Evolutionary conservation across 2,888 invertebrate species (phyloP), one percentile per base, ranked within the genome.

Genomic region (Lithophane semibrunnea): DNA sequence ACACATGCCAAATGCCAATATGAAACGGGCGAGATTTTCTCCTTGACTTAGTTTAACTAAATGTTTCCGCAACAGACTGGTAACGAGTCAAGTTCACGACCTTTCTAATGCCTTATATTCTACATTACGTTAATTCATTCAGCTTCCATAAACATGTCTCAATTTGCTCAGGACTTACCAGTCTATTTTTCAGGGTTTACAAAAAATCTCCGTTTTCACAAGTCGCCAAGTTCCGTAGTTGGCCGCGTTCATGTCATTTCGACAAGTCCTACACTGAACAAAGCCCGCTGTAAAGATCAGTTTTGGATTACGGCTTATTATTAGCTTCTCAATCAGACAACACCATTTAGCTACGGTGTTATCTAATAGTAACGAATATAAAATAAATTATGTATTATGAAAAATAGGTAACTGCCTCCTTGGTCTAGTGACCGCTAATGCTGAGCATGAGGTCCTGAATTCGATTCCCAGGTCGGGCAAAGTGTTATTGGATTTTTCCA

Each of bases 61-160:
- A 49, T 58, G n/a, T 64, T 56, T 68, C 81, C 68, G 81, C 75
- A 68, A 67, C 18, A 68, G 58, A 72, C 63, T 37, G 37, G 70
- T 63, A 5, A 21, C 9, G 4, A 78, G 68, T 58, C 56, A 78
- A 72, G 77, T 78, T 78, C 72, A 71, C 37, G 44, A 72, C 56
- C 56, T 78, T n/a, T 49, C 54, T 69, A 47, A 37, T 37, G 12
- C n/a, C 42, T 18, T 18, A 60, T 29, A 29, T 60, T 18, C 60
- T 18, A 9, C 29, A 29, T 29, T 9, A 21, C 13, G 8, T 3
- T 42, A 64, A n/a, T 37, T 63, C 12, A n/a, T 37, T 63, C 12
- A 18, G 24, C 24, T 47, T 47, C 47, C 66, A 12, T 47, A 18
- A 47, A 24, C 7, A 24, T 24, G 24, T 18, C 8, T n/a, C 12